These are phyloP conservation scores for Cerceris rybyensis DNA, from an alignment of 2,888 invertebrate genomes.

Conservation along the genomic window DNA sequence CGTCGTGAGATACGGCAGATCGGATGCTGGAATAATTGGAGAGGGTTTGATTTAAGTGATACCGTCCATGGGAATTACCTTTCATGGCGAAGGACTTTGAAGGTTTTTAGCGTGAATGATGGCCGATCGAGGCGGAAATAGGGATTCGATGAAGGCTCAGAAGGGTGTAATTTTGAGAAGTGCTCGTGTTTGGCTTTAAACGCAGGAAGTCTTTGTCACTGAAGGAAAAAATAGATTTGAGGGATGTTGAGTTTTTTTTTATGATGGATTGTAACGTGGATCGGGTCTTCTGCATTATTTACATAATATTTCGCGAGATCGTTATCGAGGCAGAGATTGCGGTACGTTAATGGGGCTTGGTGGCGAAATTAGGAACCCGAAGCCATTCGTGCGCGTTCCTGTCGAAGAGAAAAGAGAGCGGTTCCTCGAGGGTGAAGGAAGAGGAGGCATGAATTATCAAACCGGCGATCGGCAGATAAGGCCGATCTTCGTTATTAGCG, in stretches of 20 bases:
- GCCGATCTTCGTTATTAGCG: slow-evolving; percentile 46
- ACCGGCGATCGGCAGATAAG: slow-evolving; percentile 36
- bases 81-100: no score
- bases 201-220: no score
- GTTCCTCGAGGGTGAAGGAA: not conserved
- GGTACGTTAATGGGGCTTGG: slow-evolving; percentile 21
- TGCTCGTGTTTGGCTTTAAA: no score
- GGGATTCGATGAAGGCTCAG: no score
- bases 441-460: slow-evolving; percentile 18
- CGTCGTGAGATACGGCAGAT: not conserved
- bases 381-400: slow-evolving; percentile 30
- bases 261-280: not conserved
- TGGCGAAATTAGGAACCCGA: slow-evolving; percentile 45
- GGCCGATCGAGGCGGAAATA: no score
- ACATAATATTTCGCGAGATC: slow-evolving; percentile 52
- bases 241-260: no score
- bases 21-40: no score
- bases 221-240: no score
- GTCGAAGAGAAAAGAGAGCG: not conserved
- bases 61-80: no score
- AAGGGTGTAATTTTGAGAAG: no score
- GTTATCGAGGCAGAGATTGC: slow-evolving; percentile 46
- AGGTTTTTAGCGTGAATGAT: no score
- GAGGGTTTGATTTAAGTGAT: no score
- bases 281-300: slow-evolving; percentile 31